Evolutionary conservation across 2,113 vertebrate species (phyloP).

Genomic region (Hemiscyllium ocellatum): DNA sequence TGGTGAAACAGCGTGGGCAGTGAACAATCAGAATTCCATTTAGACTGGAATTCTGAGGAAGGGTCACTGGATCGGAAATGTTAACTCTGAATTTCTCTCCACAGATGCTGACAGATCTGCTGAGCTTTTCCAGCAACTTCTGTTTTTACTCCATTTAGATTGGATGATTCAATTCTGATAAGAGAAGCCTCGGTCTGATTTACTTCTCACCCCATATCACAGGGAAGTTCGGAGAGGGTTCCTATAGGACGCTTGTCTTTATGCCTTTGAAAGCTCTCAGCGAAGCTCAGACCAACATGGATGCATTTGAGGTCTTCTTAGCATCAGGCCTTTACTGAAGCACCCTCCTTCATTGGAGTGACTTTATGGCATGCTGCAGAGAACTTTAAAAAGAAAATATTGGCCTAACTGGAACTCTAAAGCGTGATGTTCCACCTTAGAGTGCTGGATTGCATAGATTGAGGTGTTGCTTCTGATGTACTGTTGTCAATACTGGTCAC

Average conservation of each 20-base stretch:
- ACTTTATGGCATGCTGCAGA: background rate
- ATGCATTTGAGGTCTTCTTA: background rate
- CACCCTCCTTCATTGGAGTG: background rate
- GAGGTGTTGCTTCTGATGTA: background rate
- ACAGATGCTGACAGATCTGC: too few species aligned
- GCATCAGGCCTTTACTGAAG: background rate
- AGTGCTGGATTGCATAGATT: background rate
- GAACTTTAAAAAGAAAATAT: background rate
- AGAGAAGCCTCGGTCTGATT: background rate
- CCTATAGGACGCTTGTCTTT: background rate
- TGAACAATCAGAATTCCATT: background rate
- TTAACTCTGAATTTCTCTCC: too few species aligned
- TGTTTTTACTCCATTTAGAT: background rate
- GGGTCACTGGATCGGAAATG: too few species aligned
- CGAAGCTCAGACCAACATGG: background rate
- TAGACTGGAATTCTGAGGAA: too few species aligned
- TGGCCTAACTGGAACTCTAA: background rate
- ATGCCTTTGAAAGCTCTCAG: background rate
- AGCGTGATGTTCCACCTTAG: background rate
- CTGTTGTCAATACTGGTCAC: background rate
- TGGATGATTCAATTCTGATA: background rate
- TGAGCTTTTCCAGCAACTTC: too few species aligned
- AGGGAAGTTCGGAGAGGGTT: background rate
- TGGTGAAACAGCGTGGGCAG: background rate
- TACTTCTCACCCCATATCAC: background rate